Conservation (phyloP, 1,140 invertebrate genomes). For the Caenorhabditis tropicalis region DNA sequence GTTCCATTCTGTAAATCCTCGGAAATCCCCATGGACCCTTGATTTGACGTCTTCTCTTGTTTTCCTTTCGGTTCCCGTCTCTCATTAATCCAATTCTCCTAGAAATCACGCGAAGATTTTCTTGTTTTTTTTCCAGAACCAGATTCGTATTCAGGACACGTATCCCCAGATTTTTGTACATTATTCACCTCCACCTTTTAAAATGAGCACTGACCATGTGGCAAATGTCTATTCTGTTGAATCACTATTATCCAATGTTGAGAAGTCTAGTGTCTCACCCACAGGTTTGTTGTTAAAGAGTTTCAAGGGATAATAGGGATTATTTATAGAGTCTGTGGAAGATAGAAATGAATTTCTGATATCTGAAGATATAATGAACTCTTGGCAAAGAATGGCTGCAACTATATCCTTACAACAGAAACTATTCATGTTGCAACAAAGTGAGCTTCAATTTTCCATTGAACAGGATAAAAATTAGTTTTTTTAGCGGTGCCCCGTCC, state of each 20-base stretch:
- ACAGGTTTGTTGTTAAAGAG: neutral
- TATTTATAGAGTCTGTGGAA: neutral
- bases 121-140: neutral
- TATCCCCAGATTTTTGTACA: neutral
- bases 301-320: neutral
- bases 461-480: neutral
- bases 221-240: slow-evolving; percentile 4
- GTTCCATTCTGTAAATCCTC: neutral
- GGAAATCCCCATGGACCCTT: slow-evolving; percentile 40
- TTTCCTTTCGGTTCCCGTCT: neutral
- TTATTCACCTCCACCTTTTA: neutral
- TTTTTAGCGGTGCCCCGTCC: neutral
- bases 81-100: slow-evolving; percentile 34
- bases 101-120: neutral
- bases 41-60: slow-evolving; percentile 38
- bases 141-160: slow-evolving; percentile 15
- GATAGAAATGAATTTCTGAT: slow-evolving; percentile 35
- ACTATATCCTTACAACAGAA: slow-evolving; percentile 56
- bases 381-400: slow-evolving; percentile 51
- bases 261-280: slow-evolving; percentile 27
- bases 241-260: slow-evolving; percentile 30
- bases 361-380: slow-evolving; percentile 14
- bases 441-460: slow-evolving; percentile 26
- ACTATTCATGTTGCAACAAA: slow-evolving; percentile 54
- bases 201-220: slow-evolving; percentile 9